Evolutionary conservation across 2,797 vertebrate species (phyloP).

Genomic region (Myotis planiceps): DNA sequence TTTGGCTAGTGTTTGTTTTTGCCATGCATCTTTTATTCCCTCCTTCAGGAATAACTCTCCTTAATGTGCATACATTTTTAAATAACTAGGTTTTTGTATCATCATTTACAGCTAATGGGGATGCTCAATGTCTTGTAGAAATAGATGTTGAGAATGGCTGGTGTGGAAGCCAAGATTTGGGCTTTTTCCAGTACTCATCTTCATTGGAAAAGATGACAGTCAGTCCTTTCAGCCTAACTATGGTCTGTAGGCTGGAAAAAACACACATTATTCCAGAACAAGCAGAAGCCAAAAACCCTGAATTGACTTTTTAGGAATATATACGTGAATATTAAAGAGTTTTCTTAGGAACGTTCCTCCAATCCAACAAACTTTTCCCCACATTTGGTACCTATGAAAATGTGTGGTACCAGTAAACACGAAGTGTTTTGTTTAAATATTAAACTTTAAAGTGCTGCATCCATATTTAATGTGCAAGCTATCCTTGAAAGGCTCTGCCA

Average conservation of each 20-base stretch:
- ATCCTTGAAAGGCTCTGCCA: constrained; percentile 72
- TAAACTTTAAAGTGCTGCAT: constrained; percentile 81
- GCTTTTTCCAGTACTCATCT: not conserved
- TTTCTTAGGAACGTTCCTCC: not conserved
- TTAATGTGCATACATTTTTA: constrained; percentile 16
- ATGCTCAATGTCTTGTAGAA: not conserved
- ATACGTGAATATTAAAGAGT: constrained; percentile 45
- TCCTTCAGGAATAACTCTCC: constrained; percentile 14
- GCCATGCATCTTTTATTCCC: not conserved
- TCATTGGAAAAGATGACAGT: not conserved
- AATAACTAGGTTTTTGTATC: constrained; percentile 14
- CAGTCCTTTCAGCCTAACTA: not conserved
- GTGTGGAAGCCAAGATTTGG: not conserved
- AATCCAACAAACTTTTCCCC: not conserved
- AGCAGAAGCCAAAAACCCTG: not conserved
- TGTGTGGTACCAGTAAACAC: constrained; percentile 66
- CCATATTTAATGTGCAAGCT: constrained; percentile 84
- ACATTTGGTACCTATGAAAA: constrained; percentile 8
- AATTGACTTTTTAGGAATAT: constrained; percentile 65
- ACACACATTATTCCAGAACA: constrained; percentile 14
- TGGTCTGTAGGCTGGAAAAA: not conserved
- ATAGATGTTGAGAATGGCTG: not conserved
- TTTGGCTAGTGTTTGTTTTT: constrained; percentile 14
- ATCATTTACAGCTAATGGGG: constrained; percentile 31
- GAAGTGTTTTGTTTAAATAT: constrained; percentile 84